These are phyloP conservation scores for Ceyx melanurus DNA, from an alignment of 2,113 vertebrate genomes.

Conservation along the genomic window DNA sequence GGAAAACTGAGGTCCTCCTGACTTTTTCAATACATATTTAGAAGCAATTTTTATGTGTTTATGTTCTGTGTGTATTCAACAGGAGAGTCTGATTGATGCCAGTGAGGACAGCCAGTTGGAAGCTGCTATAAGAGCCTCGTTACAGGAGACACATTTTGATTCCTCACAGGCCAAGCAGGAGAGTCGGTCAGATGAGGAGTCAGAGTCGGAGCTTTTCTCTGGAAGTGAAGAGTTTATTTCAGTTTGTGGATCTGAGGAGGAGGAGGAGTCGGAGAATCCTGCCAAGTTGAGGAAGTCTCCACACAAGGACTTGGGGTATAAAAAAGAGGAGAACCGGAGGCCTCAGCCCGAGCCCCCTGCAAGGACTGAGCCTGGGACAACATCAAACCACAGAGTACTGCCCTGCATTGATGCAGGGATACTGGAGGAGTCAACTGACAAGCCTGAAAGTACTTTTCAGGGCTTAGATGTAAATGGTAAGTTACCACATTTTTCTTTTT, in stretches of 20 bases:
- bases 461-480: conserved; percentile 86
- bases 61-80: conserved; percentile 35
- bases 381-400: conserved; percentile 79
- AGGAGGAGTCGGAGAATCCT: conserved; percentile 75
- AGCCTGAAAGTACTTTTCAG: conserved; percentile 72
- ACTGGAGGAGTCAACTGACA: conserved; percentile 65
- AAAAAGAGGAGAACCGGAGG: conserved; percentile 93
- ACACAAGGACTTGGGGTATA: conserved; percentile 90
- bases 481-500: not conserved
- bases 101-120: conserved; percentile 99
- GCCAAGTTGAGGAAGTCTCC: conserved; percentile 89
- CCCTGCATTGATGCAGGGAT: conserved; percentile 61
- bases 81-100: conserved; percentile 98
- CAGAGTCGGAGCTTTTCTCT: conserved; percentile 94
- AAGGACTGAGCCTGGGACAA: conserved; percentile 76
- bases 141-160: conserved; percentile 97
- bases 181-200: conserved; percentile 91
- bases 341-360: conserved; percentile 82
- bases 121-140: conserved; percentile 94
- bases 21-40: not conserved
- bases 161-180: conserved; percentile 85
- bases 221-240: conserved; percentile 98
- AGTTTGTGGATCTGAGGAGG: conserved; percentile 93
- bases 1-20: not conserved
- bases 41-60: not conserved